phyloP scores from a whole-genome alignment of 2,888 invertebrate species.

The Cosmopolites sordidus region DNA sequence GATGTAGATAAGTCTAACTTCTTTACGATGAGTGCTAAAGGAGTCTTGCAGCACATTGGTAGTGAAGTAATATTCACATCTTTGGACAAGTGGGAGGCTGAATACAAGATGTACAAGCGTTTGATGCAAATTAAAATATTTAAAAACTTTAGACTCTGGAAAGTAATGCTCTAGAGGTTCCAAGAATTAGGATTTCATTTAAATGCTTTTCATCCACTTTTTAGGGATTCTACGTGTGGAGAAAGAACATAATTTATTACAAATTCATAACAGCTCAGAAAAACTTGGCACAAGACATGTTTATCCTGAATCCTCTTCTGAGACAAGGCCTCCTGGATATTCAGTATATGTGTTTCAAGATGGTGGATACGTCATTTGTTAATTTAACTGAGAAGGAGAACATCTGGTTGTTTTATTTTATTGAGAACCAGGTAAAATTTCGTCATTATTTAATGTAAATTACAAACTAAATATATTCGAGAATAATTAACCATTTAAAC shows the following conservation, averaged over 20 bases:
- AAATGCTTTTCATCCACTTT: background rate
- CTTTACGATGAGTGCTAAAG: slow-evolving; percentile 76
- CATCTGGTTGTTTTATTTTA: slow-evolving; percentile 62
- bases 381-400: slow-evolving; percentile 53
- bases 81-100: slow-evolving; percentile 74
- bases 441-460: too few relatives aligned
- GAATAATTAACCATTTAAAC: too few relatives aligned
- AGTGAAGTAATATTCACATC: slow-evolving; percentile 76
- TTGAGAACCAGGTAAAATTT: slow-evolving; percentile 61
- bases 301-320: slow-evolving; percentile 68
- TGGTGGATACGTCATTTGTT: slow-evolving; percentile 60
- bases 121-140: slow-evolving; percentile 72
- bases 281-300: slow-evolving; percentile 63
- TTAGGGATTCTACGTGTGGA: slow-evolving; percentile 38
- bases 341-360: slow-evolving; percentile 62
- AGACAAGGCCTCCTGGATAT: slow-evolving; percentile 68
- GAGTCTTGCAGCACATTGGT: slow-evolving; percentile 70
- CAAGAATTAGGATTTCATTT: background rate
- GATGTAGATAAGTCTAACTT: slow-evolving; percentile 66
- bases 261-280: slow-evolving; percentile 61
- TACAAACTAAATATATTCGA: too few relatives aligned
- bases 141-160: slow-evolving; percentile 66
- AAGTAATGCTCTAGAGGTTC: slow-evolving; percentile 42
- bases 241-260: slow-evolving; percentile 55
- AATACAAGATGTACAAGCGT: slow-evolving; percentile 74